Base-by-base conservation (phyloP, 2,888 invertebrate species). In the Hanleya hanleyi region DNA sequence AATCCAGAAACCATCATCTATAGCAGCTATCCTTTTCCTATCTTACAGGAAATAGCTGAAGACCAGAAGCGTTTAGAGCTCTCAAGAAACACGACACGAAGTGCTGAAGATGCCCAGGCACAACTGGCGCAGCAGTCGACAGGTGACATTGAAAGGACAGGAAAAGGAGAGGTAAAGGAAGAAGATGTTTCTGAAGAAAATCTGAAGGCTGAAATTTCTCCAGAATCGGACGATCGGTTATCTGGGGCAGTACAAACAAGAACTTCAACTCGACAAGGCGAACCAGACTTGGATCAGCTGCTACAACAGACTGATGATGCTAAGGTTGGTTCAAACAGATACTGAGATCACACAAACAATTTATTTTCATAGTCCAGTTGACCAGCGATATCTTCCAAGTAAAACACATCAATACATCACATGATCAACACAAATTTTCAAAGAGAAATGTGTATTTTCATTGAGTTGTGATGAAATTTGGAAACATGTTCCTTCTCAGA, bases 281-380 rank as follows among this genome's bases (percentile, higher is more conserved):
- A 57, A 26, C 57, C 57, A 67, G 86, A 87, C 51, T 71, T 85
- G 50, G 79, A 74, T 36, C 80, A 81, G 66, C 80, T 88, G 35
- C 79, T 87, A 82, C 85, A 86, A 67, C 87, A 87, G 75, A 88
- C 87, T 26, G 88, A 88, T 76, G 88, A 87, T 83, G 88, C 87
- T 7, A 88, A 88, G 84, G 88, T 87, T n/a, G n/a, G n/a, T n/a
- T n/a, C n/a, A n/a, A n/a, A n/a, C n/a, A n/a, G n/a, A n/a, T n/a
- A n/a, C n/a, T n/a, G n/a, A n/a, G n/a, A n/a, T n/a, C n/a, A n/a
- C n/a, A n/a, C n/a, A n/a, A n/a, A n/a, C n/a, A n/a, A n/a, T n/a
- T n/a, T n/a, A n/a, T n/a, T n/a, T n/a, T n/a, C n/a, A n/a, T n/a
- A n/a, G n/a, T n/a, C n/a, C n/a, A n/a, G n/a, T n/a, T n/a, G n/a